Evolutionary conservation across 2,797 vertebrate genomes (phyloP), one percentile per base, ranked within the genome.

Genomic region (Graptemys geographica): DNA sequence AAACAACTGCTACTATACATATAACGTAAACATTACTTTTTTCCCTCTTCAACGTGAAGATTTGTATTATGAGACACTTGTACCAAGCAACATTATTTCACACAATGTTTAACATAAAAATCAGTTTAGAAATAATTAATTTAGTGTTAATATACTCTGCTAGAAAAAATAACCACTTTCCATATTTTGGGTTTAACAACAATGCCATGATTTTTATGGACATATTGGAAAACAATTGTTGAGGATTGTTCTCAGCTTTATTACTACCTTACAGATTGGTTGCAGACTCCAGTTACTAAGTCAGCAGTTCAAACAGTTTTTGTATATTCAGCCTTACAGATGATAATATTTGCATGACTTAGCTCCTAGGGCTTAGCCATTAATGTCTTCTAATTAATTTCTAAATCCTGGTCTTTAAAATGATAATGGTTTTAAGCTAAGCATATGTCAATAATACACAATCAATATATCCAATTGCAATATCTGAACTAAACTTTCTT

Each of bases 321-420:
- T 87, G 82, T 82, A 80, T 51, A 95, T 95, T 94, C 96, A 91
- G 87, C 94, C 93, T 91, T 44, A 74, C 37, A 97, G 95, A 96
- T 19, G 95, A 92, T 84, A 91, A 95, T 96, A 97, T 97, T 97
- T 97, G 65, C 87, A 96, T 96, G 93, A 94, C 84, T 97, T 96
- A 81, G 90, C 95, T 98, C 94, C 95, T 81, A 81, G 52, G 93
- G 96, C 95, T 98, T 97, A 97, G 97, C 97, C 96, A 96, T 96
- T 97, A 97, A 96, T 94, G 94, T 88, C 95, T 97, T 95, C 88
- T 97, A 98, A 98, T 98, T 98, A 98, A 93, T 92, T 97, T 90
- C 93, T 95, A 97, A 98, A 98, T 97, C 96, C 86, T 88, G 59
- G 93, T 91, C 90, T 98, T 97, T 94, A 92, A 93, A 92, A 78